phyloP scores from a whole-genome alignment of 2,797 vertebrate genomes.

The Podarcis siculus region DNA sequence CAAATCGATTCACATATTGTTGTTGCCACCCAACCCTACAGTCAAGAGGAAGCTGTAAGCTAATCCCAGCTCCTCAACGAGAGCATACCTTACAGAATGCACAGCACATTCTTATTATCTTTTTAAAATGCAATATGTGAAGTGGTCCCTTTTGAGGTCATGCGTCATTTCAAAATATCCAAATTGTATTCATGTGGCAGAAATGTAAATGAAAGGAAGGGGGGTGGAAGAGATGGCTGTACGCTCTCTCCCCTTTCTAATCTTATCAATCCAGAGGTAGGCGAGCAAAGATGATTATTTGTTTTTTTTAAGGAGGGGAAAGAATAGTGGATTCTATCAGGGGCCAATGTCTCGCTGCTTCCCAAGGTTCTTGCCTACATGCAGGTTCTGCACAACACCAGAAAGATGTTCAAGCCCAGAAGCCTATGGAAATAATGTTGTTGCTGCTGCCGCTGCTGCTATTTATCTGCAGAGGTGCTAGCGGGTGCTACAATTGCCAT shows the following conservation, averaged over 20 bases:
- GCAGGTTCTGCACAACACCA: not conserved
- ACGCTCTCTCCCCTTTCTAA: not conserved
- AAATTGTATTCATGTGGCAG: not conserved
- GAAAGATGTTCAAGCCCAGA: rapidly evolving
- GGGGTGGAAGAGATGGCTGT: not conserved
- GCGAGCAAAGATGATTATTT: not conserved
- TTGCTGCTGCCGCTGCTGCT: rapidly evolving
- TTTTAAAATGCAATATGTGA: not conserved
- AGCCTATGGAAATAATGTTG: rapidly evolving
- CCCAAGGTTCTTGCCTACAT: slow-evolving; percentile 6
- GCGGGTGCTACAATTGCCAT: not conserved
- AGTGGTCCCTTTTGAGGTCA: not conserved
- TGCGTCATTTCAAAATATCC: not conserved
- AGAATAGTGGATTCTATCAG: not conserved
- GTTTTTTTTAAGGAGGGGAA: not conserved
- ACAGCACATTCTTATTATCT: not conserved
- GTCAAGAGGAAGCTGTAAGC: not conserved
- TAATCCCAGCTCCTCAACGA: not conserved
- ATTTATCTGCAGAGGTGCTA: not conserved
- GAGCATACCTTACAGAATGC: not conserved
- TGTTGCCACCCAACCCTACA: not conserved
- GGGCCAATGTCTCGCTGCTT: not conserved
- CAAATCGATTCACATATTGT: not conserved
- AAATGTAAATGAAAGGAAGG: not conserved
- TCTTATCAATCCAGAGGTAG: not conserved